Evolutionary conservation across 1,140 invertebrate genomes (phyloP), one percentile per base, ranked within the genome.

Genomic region (Drosophila willistoni): DNA sequence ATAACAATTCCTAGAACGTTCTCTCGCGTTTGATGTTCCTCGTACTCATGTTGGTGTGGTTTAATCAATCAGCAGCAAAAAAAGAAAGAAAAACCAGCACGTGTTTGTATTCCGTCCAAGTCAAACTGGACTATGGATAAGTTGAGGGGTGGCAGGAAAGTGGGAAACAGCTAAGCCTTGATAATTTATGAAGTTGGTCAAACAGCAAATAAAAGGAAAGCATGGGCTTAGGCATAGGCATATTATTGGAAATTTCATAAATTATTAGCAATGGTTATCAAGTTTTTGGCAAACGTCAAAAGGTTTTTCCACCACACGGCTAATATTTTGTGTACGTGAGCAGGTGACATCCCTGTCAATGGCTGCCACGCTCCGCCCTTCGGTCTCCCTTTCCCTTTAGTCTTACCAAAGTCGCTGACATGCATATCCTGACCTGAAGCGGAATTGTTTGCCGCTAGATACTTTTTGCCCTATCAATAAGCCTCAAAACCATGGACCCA

Each of bases 1-100:
- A 86, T 86, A 86, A 86, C 83, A 86, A 86, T 86, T 86, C 83
- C 69, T 77, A 55, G 59, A 87, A 83, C 79, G 83, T 87, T 68
- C 65, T 59, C 13, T 17, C 44, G 66, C 17, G 63, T 61, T 73
- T 73, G 41, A 41, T 60, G 71, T 74, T 68, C 67, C 57, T 65
- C 56, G 68, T 68, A 57, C 71, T 62, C 56, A 67, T 64, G 76
- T 82, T 77, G 72, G 69, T 73, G 79, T 81, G 79, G 79, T 87
- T 86, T 86, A 86, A 86, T 86, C 83, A 86, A 86, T 86, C 83
- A 86, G 83, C 83, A 76, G 87, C 85, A 51, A 51, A 51, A 51
- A 47, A 47, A 25, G 22, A 19, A 47, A 47, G 17, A 47, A 47
- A 47, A 14, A 77, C 72, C 67, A 68, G 83, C 83, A 87, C 83